Evolutionary conservation across 1,140 invertebrate species (phyloP).

Genomic region (Euura saliciscinereae): DNA sequence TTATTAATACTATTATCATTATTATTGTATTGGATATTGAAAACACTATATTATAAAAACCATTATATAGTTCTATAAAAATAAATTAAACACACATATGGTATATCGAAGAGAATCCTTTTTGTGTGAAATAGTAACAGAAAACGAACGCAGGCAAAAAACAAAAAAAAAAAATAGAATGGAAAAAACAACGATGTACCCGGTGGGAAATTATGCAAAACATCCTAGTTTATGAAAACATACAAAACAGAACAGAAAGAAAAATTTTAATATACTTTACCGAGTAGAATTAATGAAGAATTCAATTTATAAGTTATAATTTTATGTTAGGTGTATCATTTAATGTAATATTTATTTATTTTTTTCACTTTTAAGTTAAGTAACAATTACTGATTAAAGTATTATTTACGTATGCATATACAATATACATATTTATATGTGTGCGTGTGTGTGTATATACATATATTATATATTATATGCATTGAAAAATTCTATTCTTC

Average conservation of each 20-base stretch:
- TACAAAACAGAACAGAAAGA: background rate
- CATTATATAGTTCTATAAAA: constrained; percentile 21
- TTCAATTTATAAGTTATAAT: constrained; percentile 17
- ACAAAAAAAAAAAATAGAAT: background rate
- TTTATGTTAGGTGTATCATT: constrained; percentile 26
- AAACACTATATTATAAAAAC: constrained; percentile 10
- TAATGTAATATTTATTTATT: constrained; percentile 57
- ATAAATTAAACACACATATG: constrained; percentile 7
- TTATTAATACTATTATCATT: constrained; percentile 31
- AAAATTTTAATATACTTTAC: constrained; percentile 9
- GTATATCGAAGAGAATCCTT: background rate
- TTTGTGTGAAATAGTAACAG: background rate
- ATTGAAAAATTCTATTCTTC: background rate
- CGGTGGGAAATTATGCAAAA: background rate
- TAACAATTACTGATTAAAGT: background rate
- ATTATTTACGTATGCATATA: background rate
- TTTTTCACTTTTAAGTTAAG: constrained; percentile 30
- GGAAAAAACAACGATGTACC: background rate
- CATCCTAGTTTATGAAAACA: background rate
- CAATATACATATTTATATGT: background rate
- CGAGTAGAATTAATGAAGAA: constrained; percentile 21
- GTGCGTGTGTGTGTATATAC: background rate
- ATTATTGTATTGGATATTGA: constrained; percentile 15
- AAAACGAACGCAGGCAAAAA: background rate
- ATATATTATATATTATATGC: constrained; percentile 3